phyloP scores from a whole-genome alignment of 2,888 invertebrate genomes.

The Xestia ashworthii region DNA sequence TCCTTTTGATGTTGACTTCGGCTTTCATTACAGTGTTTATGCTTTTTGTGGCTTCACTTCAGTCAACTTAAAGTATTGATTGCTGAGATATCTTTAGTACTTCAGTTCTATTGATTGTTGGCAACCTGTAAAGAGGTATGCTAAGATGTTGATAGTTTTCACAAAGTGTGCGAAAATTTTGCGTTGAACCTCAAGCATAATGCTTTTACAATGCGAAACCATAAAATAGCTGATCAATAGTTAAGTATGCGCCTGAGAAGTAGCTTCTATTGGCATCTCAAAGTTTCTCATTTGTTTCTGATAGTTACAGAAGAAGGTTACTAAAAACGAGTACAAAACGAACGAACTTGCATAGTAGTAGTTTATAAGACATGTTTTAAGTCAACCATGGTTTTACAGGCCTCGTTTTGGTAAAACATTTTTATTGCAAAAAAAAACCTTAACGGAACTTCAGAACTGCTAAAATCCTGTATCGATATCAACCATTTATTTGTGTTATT shows the following conservation, averaged over 20 bases:
- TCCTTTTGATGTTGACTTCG: background rate
- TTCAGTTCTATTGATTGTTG: background rate
- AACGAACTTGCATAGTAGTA: background rate
- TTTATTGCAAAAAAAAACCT: background rate
- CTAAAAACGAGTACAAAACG: too few species aligned
- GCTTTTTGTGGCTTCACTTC: conserved; percentile 6
- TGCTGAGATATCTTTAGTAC: background rate
- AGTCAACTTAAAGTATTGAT: background rate
- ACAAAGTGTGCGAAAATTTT: background rate
- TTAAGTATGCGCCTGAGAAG: background rate
- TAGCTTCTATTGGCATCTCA: background rate
- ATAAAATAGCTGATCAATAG: background rate
- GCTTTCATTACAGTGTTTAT: conserved; percentile 6
- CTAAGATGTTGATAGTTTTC: background rate
- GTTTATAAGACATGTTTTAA: background rate
- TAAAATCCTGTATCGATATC: background rate
- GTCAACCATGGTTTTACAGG: background rate
- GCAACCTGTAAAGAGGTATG: too few species aligned
- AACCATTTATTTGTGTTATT: background rate
- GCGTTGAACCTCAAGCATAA: background rate
- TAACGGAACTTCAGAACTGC: background rate
- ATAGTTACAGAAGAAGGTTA: background rate
- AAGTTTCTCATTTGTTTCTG: background rate
- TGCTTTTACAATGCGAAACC: background rate
- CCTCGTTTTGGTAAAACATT: background rate